Conservation (phyloP, 2,888 invertebrate species). For the Sinotaia quadrata region DNA sequence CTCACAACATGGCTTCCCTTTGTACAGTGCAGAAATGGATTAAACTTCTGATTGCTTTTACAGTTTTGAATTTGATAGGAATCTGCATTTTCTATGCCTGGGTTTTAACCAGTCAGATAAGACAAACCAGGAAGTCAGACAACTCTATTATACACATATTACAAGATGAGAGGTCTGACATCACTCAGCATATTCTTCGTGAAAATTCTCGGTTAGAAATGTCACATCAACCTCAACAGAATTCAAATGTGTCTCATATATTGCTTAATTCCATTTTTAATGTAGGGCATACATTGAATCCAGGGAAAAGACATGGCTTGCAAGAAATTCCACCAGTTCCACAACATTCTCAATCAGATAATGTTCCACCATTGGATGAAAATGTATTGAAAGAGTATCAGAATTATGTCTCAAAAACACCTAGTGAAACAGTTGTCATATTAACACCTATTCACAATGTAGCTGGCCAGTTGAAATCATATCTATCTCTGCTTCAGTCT, state of each 20-base stretch:
- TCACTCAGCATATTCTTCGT: too few relatives aligned
- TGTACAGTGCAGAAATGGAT: too few relatives aligned
- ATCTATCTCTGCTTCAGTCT: slow-evolving; percentile 48
- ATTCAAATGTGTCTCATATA: too few relatives aligned
- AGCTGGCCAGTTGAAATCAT: slow-evolving; percentile 45
- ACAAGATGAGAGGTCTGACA: too few relatives aligned
- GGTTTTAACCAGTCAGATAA: slow-evolving; percentile 1
- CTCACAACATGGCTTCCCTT: too few relatives aligned
- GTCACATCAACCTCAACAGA: too few relatives aligned
- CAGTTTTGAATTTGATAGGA: neutral
- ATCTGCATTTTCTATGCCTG: slow-evolving; percentile 21
- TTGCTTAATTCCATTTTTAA: too few relatives aligned
- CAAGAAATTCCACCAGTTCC: slow-evolving; percentile 52
- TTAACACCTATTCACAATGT: slow-evolving; percentile 64
- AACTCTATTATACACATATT: too few relatives aligned
- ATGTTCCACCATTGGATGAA: slow-evolving; percentile 42
- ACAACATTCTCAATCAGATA: slow-evolving; percentile 45
- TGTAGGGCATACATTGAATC: too few relatives aligned
- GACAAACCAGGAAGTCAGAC: too few relatives aligned
- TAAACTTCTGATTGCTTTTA: neutral
- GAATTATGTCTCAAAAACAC: slow-evolving; percentile 34
- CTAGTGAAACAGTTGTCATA: slow-evolving; percentile 53
- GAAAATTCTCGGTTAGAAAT: too few relatives aligned
- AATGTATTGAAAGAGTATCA: slow-evolving; percentile 36
- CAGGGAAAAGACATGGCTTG: too few relatives aligned